Evolutionary conservation across 2,113 vertebrate genomes (phyloP).

Genomic region (Podiceps cristatus): DNA sequence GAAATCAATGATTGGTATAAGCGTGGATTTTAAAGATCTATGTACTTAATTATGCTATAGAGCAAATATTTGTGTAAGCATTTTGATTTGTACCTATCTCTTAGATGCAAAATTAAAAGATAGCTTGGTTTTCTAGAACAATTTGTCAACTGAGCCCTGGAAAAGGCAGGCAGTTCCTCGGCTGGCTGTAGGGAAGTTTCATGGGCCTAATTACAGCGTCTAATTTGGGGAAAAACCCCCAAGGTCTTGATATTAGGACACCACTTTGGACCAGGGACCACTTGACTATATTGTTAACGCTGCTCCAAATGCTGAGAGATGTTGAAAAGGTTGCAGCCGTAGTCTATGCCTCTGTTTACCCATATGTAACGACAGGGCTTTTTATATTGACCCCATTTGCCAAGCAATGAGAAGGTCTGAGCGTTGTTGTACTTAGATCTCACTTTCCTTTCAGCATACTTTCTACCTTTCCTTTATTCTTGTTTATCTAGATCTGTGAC

Average conservation of each 20-base stretch:
- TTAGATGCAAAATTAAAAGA: not conserved
- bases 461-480: not conserved
- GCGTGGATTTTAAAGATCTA: not conserved
- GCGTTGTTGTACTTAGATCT: not conserved
- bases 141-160: not conserved
- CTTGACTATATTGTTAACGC: not conserved
- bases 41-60: not conserved
- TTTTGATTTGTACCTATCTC: not conserved
- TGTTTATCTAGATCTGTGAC: not conserved
- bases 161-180: not conserved
- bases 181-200: not conserved
- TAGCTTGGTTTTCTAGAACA: not conserved
- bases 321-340: not conserved
- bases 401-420: not conserved
- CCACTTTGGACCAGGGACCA: not conserved
- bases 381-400: not conserved
- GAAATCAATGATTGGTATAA: not conserved
- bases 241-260: not conserved
- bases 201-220: not conserved
- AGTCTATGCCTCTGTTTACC: not conserved
- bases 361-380: rapidly evolving
- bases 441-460: not conserved
- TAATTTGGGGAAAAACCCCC: rapidly evolving
- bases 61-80: not conserved
- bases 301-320: not conserved